Conservation (phyloP, 2,888 invertebrate species). For the Microctonus aethiopoides region DNA sequence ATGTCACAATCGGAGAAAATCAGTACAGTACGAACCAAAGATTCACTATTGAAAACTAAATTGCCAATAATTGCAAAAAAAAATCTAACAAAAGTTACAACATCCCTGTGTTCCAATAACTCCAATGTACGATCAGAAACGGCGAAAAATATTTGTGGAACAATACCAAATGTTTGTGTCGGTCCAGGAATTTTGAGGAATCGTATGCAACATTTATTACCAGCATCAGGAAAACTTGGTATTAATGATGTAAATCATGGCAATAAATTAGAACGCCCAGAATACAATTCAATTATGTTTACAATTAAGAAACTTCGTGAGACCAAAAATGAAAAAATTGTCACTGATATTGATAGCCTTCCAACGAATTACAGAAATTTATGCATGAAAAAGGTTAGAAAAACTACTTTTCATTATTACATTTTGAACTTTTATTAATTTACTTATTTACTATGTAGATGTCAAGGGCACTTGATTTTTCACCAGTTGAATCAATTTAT, state of each 20-base stretch:
- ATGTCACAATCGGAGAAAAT: not conserved
- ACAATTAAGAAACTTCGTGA: conserved; percentile 55
- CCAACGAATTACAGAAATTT: conserved; percentile 48
- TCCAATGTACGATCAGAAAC: conserved; percentile 44
- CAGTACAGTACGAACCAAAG: not conserved
- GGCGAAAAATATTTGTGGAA: conserved; percentile 39
- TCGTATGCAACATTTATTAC: not conserved
- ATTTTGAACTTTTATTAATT: conserved; percentile 9
- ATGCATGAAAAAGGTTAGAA: conserved; percentile 54
- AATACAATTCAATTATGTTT: conserved; percentile 58
- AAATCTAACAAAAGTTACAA: conserved; percentile 11
- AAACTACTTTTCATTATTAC: conserved; percentile 2
- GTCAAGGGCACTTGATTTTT: conserved; percentile 56
- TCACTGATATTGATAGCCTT: conserved; percentile 49
- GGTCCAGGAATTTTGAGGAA: conserved; percentile 41
- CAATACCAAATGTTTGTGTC: conserved; percentile 41
- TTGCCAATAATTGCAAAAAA: not conserved
- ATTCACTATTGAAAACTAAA: not conserved
- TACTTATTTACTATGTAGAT: conserved; percentile 46
- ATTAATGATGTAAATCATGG: conserved; percentile 32
- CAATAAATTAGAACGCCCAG: conserved; percentile 51
- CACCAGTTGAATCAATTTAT: conserved; percentile 55
- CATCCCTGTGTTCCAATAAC: conserved; percentile 17
- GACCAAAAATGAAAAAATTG: conserved; percentile 47
- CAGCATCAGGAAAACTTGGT: not conserved